Conservation (phyloP, 2,797 vertebrate species). For the Distichodus sexfasciatus region DNA sequence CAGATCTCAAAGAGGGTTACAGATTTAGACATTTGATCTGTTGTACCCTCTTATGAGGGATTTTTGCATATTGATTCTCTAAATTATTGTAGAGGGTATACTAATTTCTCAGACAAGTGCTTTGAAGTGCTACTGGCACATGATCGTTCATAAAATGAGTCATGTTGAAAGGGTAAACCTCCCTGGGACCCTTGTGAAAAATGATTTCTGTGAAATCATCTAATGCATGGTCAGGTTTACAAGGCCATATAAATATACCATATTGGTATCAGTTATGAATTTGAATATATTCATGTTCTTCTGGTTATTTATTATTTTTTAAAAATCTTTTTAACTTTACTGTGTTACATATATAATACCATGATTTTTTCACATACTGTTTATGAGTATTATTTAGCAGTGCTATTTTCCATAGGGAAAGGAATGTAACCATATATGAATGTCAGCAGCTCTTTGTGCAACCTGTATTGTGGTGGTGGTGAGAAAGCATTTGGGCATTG, state of each 20-base stretch:
- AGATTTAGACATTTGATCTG: slow-evolving; percentile 45
- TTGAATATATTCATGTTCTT: too few species aligned
- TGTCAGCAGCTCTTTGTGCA: slow-evolving; percentile 1
- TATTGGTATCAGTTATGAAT: slow-evolving; percentile 44
- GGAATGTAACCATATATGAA: too few species aligned
- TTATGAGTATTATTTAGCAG: too few species aligned
- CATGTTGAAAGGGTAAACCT: background rate
- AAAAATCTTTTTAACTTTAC: background rate
- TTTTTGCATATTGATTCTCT: slow-evolving; percentile 42
- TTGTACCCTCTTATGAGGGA: slow-evolving; percentile 56
- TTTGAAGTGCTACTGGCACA: background rate
- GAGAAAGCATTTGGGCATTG: background rate
- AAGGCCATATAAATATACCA: slow-evolving; percentile 29
- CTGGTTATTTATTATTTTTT: slow-evolving; percentile 15
- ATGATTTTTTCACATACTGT: too few species aligned
- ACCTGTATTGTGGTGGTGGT: background rate
- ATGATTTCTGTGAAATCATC: slow-evolving; percentile 50
- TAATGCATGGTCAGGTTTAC: background rate
- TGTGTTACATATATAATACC: background rate
- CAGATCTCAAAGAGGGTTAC: slow-evolving; percentile 47
- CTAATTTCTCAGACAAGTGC: slow-evolving; percentile 5
- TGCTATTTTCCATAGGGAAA: too few species aligned
- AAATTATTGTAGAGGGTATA: slow-evolving; percentile 33
- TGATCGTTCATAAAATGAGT: background rate
- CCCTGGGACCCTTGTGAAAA: background rate